A percentile compares a stretch with the other conserved stretches of the same genome.
Conservation (phyloP, 92 coral and sea anemone genomes). For the Heteractis magnifica region DNA sequence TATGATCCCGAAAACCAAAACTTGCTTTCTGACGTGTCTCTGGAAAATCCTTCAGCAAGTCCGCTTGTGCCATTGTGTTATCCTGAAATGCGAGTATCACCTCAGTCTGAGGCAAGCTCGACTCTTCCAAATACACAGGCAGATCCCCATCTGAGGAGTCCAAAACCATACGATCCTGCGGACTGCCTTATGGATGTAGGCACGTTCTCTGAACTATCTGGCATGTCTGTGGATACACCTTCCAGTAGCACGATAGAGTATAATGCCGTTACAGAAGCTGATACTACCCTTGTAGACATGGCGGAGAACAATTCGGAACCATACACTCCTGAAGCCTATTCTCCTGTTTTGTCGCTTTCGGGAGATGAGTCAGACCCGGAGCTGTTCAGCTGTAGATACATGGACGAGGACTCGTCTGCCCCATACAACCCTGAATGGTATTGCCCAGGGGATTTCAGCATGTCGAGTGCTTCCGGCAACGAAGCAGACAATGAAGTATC, state of each 20-base stretch:
- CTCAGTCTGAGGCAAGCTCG: not conserved
- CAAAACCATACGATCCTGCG: constrained; percentile 16
- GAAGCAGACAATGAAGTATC: constrained; percentile 32
- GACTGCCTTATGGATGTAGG: constrained; percentile 5
- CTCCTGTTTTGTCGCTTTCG: not conserved
- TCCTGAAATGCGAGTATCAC: too few species aligned
- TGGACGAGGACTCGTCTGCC: not conserved
- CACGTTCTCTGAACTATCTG: constrained; percentile 3
- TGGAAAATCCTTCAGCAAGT: not conserved
- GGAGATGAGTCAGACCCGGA: constrained; percentile 16
- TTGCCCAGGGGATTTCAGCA: not conserved
- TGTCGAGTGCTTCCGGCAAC: constrained; percentile 9
- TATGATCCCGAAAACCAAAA: too few species aligned
- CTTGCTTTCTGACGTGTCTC: not conserved
- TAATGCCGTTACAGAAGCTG: constrained; percentile 2
- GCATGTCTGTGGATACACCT: constrained; percentile 12
- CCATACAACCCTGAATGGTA: constrained; percentile 10
- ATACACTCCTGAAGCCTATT: not conserved
- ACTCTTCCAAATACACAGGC: not conserved
- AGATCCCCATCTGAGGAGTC: not conserved
- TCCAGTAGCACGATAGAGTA: constrained; percentile 2
- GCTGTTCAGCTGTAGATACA: constrained; percentile 2
- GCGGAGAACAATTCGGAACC: constrained; percentile 1
- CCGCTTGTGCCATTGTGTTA: not conserved
- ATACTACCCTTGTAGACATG: not conserved